A percentile compares a stretch with the other conserved stretches of the same genome.
These are phyloP conservation scores for Spilarctia lutea DNA, from an alignment of 2,888 invertebrate genomes.

Conservation along the genomic window DNA sequence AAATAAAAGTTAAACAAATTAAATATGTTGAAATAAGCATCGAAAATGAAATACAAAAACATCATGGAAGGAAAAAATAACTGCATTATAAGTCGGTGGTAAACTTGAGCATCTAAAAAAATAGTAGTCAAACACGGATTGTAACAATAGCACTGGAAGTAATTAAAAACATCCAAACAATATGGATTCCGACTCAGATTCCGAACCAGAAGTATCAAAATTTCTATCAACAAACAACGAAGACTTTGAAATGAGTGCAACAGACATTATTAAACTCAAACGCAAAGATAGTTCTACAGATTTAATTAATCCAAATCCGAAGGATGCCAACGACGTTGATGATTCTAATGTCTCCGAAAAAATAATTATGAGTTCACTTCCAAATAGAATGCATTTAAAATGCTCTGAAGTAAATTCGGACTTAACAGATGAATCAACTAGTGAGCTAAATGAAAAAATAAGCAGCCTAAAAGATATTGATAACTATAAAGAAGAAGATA, in stretches of 20 bases:
- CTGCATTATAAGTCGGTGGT: not conserved
- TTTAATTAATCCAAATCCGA: not conserved
- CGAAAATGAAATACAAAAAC: slow-evolving; percentile 5
- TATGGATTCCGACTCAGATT: not conserved
- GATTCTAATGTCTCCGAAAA: not conserved
- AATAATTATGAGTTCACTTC: not conserved
- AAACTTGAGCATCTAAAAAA: not conserved
- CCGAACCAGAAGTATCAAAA: not conserved
- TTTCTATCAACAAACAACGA: not conserved
- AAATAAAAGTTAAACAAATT: not conserved
- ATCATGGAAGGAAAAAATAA: not conserved
- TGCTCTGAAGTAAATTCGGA: not conserved
- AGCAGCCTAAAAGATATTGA: not conserved
- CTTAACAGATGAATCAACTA: not conserved
- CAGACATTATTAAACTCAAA: not conserved
- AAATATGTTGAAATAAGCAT: not conserved
- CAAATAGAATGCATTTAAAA: not conserved
- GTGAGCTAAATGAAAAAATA: not conserved
- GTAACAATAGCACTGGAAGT: not conserved
- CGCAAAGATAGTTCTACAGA: not conserved
- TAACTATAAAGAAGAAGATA: not conserved
- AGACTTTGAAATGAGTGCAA: not conserved
- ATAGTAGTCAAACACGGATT: not conserved
- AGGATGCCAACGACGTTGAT: not conserved
- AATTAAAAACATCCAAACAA: not conserved